Evolutionary conservation across 2,113 vertebrate species (phyloP).

Genomic region (Microtus pennsylvanicus): DNA sequence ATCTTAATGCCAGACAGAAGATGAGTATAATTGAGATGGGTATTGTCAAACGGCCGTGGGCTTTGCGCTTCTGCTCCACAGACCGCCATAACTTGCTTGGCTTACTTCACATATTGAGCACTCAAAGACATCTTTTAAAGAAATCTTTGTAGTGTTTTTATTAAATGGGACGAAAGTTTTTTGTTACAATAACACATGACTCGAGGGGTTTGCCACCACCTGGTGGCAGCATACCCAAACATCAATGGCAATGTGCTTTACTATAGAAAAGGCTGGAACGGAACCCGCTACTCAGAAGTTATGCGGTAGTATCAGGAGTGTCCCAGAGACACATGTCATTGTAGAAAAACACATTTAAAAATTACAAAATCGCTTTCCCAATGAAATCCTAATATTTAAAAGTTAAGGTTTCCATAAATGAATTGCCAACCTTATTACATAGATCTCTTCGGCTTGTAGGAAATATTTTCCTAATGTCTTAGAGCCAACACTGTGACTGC

Average conservation of each 20-base stretch:
- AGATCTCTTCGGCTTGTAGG: neutral
- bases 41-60: neutral
- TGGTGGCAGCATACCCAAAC: slow-evolving; percentile 80
- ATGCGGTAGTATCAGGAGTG: neutral
- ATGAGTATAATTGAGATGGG: neutral
- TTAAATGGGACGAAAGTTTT: neutral
- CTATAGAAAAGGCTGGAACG: slow-evolving; percentile 40
- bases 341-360: neutral
- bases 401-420: neutral
- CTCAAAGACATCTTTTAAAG: neutral
- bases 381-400: slow-evolving; percentile 18
- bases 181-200: neutral
- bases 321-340: neutral
- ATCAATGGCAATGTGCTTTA: slow-evolving; percentile 63
- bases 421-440: neutral
- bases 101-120: neutral
- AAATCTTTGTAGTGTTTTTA: slow-evolving; percentile 16
- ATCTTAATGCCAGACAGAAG: neutral
- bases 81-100: neutral
- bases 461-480: slow-evolving; percentile 3
- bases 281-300: slow-evolving; percentile 24
- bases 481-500: neutral
- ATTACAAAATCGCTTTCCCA: slow-evolving; percentile 7
- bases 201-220: slow-evolving; percentile 76
- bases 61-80: neutral